A percentile compares a stretch with the other conserved stretches of the same genome.
Evolutionary conservation across 2,113 vertebrate genomes (phyloP).

Genomic region (Procapra przewalskii): DNA sequence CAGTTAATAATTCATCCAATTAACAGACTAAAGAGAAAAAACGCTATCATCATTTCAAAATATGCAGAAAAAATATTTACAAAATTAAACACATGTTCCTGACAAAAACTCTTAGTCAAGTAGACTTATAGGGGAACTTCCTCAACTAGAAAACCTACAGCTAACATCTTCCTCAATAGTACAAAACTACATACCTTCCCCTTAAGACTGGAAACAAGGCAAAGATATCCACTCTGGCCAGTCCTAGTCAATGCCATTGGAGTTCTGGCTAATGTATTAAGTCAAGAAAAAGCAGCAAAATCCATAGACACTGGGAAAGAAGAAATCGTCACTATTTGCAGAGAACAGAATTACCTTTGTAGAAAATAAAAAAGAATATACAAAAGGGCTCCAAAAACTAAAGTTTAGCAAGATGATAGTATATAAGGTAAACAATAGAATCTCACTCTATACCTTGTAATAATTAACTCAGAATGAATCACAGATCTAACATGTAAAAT

Average conservation of each 20-base stretch:
- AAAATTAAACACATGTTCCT: background rate
- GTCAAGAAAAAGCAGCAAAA: background rate
- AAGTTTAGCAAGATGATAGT: background rate
- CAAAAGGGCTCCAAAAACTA: background rate
- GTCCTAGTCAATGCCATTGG: background rate
- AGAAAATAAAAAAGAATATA: background rate
- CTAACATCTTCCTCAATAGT: background rate
- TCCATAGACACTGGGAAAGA: background rate
- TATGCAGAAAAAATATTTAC: background rate
- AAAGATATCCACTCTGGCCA: background rate
- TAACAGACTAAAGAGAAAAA: background rate
- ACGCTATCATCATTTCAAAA: background rate
- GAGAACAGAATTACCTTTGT: background rate
- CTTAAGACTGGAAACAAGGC: background rate
- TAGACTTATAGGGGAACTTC: background rate
- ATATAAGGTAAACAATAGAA: background rate
- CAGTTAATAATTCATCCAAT: background rate
- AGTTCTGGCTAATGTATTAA: background rate
- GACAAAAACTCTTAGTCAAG: background rate
- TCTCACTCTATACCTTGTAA: background rate
- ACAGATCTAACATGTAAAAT: background rate
- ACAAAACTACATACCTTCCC: background rate
- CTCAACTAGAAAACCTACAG: background rate
- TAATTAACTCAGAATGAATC: background rate
- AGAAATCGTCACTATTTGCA: background rate